Conservation (phyloP, 1,140 invertebrate species). For the Bicyclus anynana region DNA sequence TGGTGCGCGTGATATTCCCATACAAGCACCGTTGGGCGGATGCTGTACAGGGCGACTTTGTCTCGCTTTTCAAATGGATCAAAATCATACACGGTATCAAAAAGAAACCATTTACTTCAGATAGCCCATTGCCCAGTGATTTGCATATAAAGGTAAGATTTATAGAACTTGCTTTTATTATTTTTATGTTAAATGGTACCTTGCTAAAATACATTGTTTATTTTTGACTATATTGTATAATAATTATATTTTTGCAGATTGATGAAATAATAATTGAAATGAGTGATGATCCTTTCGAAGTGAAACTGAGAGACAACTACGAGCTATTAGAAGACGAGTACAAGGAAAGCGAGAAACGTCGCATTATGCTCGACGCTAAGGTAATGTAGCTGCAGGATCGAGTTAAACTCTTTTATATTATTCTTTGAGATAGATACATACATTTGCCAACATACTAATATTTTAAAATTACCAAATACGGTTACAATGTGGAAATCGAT, state of each 20-base stretch:
- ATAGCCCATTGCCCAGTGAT: conserved; percentile 89
- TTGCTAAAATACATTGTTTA: too few relatives aligned
- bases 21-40: conserved; percentile 96
- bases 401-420: too few relatives aligned
- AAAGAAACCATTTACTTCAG: conserved; percentile 82
- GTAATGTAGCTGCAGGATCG: too few relatives aligned
- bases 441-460: too few relatives aligned
- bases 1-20: conserved; percentile 89
- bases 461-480: too few relatives aligned
- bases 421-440: too few relatives aligned
- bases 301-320: conserved; percentile 96
- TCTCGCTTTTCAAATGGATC: conserved; percentile 95
- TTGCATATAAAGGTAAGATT: conserved; percentile 87
- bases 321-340: conserved; percentile 97
- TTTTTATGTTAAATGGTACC: too few relatives aligned
- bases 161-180: too few relatives aligned
- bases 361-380: conserved; percentile 93
- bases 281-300: conserved; percentile 98
- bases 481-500: too few relatives aligned
- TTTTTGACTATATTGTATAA: background rate
- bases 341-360: conserved; percentile 95
- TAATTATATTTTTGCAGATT: conserved; percentile 72
- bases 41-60: conserved; percentile 94
- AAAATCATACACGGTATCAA: conserved; percentile 87
- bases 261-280: conserved; percentile 93